A percentile compares a stretch with the other conserved stretches of the same genome.
phyloP scores from a whole-genome alignment of 2,888 invertebrate genomes.

The Sycophila texana region DNA sequence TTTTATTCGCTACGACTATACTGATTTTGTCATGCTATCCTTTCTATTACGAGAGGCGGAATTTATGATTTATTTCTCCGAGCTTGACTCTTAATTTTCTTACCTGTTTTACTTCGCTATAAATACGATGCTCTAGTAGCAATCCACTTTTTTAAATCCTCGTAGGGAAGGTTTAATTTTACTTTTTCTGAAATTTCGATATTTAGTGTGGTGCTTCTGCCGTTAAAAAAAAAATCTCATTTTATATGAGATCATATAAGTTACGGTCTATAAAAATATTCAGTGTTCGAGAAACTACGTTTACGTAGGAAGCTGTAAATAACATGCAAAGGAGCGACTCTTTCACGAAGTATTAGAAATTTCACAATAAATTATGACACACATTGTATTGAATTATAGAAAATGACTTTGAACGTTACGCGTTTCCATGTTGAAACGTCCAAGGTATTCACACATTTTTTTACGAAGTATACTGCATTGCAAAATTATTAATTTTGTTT shows the following conservation, averaged over 20 bases:
- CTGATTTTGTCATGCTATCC: background rate
- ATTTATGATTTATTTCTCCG: background rate
- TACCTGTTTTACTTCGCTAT: background rate
- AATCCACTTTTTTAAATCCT: conserved; percentile 37
- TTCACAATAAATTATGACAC: conserved; percentile 31
- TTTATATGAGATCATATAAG: conserved; percentile 34
- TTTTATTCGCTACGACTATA: background rate
- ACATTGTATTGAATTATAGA: conserved; percentile 1
- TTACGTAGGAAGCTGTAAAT: conserved; percentile 41
- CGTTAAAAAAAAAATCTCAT: conserved; percentile 21
- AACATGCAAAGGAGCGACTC: conserved; percentile 30
- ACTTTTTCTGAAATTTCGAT: conserved; percentile 23
- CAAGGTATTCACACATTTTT: too few relatives aligned
- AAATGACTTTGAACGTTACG: background rate
- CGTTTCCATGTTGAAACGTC: too few relatives aligned
- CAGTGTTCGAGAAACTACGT: conserved; percentile 21
- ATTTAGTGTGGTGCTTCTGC: conserved; percentile 22
- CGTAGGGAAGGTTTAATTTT: conserved; percentile 9
- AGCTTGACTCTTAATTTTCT: conserved; percentile 11
- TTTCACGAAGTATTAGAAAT: conserved; percentile 38
- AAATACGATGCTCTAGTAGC: conserved; percentile 9
- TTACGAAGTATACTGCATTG: too few relatives aligned
- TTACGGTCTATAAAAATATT: conserved; percentile 50
- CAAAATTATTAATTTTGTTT: too few relatives aligned
- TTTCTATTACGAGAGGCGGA: background rate